Percentiles rank a stretch among this genome's conserved stretches.
Conservation (phyloP, 2,888 invertebrate genomes). For the Drosophila macrospina region DNA sequence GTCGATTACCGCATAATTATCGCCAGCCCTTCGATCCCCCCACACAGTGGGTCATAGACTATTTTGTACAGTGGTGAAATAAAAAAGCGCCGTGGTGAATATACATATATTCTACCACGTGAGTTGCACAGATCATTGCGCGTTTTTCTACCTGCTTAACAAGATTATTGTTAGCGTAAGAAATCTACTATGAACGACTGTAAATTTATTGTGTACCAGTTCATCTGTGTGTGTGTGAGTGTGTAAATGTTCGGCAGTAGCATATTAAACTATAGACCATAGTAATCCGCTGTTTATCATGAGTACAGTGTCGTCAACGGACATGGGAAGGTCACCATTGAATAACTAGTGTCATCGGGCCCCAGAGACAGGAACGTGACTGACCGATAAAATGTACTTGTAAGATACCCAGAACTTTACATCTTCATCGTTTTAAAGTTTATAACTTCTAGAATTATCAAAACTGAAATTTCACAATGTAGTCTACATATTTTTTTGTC, state of each 20-base stretch:
- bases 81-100: no score
- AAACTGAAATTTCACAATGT: constrained; percentile 57
- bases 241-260: constrained; percentile 23
- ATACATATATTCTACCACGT: no score
- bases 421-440: background rate
- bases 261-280: constrained; percentile 45
- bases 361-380: constrained; percentile 36
- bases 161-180: background rate
- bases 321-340: constrained; percentile 53
- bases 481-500: constrained; percentile 33
- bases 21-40: constrained; percentile 59
- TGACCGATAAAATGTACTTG: constrained; percentile 28
- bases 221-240: background rate
- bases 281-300: constrained; percentile 47
- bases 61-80: background rate
- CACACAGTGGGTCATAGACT: constrained; percentile 11
- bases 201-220: constrained; percentile 9
- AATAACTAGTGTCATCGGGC: constrained; percentile 1
- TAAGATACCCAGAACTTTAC: constrained; percentile 27
- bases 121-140: background rate
- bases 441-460: background rate
- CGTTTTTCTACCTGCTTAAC: constrained; percentile 1
- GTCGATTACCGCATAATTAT: constrained; percentile 45
- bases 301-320: constrained; percentile 42
- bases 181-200: constrained; percentile 8